Evolutionary conservation across 2,888 invertebrate genomes (phyloP).

Genomic region (Capitulum mitella): DNA sequence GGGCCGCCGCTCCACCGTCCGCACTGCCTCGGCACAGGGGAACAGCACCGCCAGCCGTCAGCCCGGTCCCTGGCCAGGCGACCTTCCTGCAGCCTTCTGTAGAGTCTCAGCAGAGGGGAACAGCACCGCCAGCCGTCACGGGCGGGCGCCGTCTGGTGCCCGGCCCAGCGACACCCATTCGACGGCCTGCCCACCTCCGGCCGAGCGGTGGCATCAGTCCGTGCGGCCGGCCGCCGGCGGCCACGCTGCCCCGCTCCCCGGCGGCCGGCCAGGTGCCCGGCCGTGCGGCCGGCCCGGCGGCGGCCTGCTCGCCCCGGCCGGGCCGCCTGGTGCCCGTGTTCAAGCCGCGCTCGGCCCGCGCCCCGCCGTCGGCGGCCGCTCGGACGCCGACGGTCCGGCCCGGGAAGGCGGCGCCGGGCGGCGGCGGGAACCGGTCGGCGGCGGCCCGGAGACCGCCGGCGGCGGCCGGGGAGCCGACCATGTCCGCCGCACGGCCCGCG

Average conservation of each 20-base stretch:
- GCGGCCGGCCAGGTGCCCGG: background rate
- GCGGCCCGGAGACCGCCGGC: background rate
- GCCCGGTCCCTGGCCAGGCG: too few species aligned
- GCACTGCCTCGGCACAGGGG: background rate
- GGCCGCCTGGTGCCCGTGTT: background rate
- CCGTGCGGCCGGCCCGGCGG: background rate
- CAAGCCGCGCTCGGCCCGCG: background rate
- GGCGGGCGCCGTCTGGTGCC: background rate
- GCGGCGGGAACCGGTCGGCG: background rate
- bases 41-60: background rate
- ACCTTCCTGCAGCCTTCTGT: too few species aligned
- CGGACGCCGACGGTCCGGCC: background rate
- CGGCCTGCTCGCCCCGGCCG: background rate
- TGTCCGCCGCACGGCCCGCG: background rate
- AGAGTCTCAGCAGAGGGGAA: too few species aligned
- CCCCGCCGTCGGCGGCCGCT: background rate
- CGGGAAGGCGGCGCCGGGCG: background rate
- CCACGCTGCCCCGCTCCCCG: background rate
- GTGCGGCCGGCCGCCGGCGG: background rate
- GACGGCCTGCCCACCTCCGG: too few species aligned
- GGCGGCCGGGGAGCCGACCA: background rate
- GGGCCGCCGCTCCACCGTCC: too few species aligned
- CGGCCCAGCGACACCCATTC: too few species aligned
- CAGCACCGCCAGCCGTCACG: background rate
- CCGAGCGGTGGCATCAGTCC: background rate